Evolutionary conservation across 2,797 vertebrate genomes (phyloP).

Genomic region (Eulemur albifrons): DNA sequence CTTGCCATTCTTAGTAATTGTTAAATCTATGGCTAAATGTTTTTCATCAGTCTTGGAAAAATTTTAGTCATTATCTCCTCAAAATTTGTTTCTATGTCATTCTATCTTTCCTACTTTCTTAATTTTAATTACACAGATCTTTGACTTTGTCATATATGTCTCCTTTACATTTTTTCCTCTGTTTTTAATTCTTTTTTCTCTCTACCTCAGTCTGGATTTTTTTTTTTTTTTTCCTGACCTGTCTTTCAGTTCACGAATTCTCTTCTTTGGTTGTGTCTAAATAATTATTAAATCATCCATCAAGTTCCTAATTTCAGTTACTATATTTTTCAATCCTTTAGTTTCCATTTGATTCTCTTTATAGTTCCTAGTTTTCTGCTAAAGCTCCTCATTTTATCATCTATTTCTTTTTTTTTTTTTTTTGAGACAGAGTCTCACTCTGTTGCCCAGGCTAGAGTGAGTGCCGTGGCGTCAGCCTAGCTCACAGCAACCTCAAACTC

Average conservation of each 20-base stretch:
- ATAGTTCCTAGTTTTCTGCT: neutral
- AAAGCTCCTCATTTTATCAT: neutral
- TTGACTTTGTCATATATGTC: neutral
- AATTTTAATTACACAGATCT: neutral
- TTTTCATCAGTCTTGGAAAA: neutral
- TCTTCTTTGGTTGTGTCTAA: neutral
- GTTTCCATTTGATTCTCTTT: neutral
- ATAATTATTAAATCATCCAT: neutral
- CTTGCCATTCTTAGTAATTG: neutral
- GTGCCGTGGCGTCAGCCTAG: no score
- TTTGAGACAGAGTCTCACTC: no score
- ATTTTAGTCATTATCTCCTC: neutral
- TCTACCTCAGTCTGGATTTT: neutral
- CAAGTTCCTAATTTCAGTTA: neutral
- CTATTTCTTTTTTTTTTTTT: neutral
- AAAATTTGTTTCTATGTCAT: neutral
- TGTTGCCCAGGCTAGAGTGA: no score
- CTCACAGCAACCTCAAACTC: no score
- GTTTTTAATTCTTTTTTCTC: neutral
- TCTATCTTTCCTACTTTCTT: neutral
- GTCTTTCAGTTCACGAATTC: neutral
- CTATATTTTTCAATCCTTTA: neutral
- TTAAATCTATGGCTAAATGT: neutral
- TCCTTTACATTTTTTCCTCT: neutral
- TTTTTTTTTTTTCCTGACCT: slow-evolving; percentile 10